phyloP scores from a whole-genome alignment of 2,888 invertebrate genomes.

The Drosophila falleni region DNA sequence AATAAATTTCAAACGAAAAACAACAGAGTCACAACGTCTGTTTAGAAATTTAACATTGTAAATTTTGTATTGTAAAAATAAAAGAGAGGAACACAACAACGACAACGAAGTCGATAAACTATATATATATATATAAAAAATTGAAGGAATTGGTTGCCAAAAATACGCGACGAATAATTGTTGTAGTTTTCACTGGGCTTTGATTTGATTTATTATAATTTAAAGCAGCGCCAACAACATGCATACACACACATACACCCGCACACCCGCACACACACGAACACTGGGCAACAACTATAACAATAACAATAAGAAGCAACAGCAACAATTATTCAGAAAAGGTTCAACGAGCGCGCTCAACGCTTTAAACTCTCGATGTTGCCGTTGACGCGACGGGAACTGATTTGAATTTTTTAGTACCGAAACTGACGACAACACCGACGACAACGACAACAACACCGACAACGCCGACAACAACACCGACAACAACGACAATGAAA shows the following conservation, averaged over 20 bases:
- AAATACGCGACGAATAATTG: slow-evolving; percentile 23
- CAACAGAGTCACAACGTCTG: slow-evolving; percentile 2
- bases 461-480: slow-evolving; percentile 4
- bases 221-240: slow-evolving; percentile 21
- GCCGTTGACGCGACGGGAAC: slow-evolving; percentile 70
- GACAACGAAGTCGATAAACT: background rate
- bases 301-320: background rate
- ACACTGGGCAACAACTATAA: slow-evolving; percentile 11
- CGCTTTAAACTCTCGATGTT: slow-evolving; percentile 48
- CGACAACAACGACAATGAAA: slow-evolving; percentile 17
- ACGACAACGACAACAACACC: slow-evolving; percentile 19
- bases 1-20: slow-evolving; percentile 6
- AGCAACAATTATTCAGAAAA: slow-evolving; percentile 17
- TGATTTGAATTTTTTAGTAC: slow-evolving; percentile 67
- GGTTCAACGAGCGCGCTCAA: slow-evolving; percentile 42
- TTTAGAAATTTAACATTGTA: slow-evolving; percentile 35
- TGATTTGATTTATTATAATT: slow-evolving; percentile 45
- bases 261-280: slow-evolving; percentile 5
- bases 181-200: slow-evolving; percentile 16
- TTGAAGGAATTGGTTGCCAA: slow-evolving; percentile 11
- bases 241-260: slow-evolving; percentile 9
- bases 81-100: background rate
- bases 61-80: slow-evolving; percentile 22
- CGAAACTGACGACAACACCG: slow-evolving; percentile 33
- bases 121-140: background rate